These are phyloP conservation scores for Reinhardtius hippoglossoides DNA, from an alignment of 2,113 vertebrate species.

Conservation along the genomic window DNA sequence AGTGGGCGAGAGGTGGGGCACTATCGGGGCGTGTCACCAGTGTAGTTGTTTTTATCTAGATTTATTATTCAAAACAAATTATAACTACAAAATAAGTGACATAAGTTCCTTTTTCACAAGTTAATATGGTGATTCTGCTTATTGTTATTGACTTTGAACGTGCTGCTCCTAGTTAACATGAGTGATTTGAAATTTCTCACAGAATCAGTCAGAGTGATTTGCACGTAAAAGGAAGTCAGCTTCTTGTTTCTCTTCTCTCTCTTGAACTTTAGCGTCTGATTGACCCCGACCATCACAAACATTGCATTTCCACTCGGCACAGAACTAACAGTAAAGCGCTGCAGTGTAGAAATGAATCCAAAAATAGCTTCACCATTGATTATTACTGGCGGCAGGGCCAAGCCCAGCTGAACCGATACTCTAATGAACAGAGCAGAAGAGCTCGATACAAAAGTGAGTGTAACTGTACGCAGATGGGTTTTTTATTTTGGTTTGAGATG, in stretches of 20 bases:
- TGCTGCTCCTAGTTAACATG: too few species aligned
- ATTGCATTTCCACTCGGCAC: slow-evolving; percentile 6
- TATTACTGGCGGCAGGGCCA: slow-evolving; percentile 39
- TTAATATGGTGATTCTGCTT: too few species aligned
- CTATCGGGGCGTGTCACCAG: too few species aligned
- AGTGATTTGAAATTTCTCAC: too few species aligned
- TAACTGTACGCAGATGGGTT: slow-evolving; percentile 20
- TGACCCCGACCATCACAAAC: slow-evolving; percentile 21
- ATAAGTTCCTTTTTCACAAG: too few species aligned
- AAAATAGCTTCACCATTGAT: slow-evolving; percentile 75
- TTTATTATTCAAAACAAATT: too few species aligned
- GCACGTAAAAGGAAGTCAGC: too few species aligned
- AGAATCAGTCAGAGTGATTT: too few species aligned
- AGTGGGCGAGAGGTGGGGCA: too few species aligned
- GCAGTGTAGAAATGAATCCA: slow-evolving; percentile 42
- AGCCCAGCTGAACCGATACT: slow-evolving; percentile 34
- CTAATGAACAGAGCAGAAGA: slow-evolving; percentile 34
- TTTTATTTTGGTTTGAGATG: slow-evolving; percentile 16
- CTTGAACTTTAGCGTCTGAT: neutral
- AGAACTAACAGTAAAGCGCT: slow-evolving; percentile 31
- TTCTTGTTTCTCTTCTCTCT: neutral
- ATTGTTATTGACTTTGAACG: too few species aligned
- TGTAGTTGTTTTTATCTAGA: too few species aligned
- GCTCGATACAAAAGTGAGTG: slow-evolving; percentile 24
- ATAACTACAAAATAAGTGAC: too few species aligned